Conservation (phyloP, 2,113 vertebrate species). For the Cygnus atratus region DNA sequence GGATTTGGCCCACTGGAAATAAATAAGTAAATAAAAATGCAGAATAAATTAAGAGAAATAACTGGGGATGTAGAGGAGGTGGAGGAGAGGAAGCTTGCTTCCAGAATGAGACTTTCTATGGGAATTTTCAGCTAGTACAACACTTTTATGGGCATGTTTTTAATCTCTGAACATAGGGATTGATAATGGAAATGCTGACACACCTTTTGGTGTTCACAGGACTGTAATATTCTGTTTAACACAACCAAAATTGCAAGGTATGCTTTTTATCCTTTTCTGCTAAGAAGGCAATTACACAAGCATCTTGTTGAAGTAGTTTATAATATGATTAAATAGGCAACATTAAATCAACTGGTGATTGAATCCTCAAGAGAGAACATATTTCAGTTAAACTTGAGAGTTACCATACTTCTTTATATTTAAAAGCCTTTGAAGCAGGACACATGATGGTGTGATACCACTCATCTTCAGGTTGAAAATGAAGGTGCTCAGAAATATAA, state of each 20-base stretch:
- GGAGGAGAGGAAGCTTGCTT: neutral
- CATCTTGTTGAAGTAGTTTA: conserved; percentile 61
- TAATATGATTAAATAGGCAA: conserved; percentile 73
- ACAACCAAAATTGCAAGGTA: conserved; percentile 68
- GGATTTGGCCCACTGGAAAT: neutral
- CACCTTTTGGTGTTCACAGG: conserved; percentile 36
- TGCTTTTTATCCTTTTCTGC: conserved; percentile 71
- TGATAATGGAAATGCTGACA: conserved; percentile 69
- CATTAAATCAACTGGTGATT: conserved; percentile 72
- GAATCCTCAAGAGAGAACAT: conserved; percentile 53
- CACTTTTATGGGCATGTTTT: conserved; percentile 31
- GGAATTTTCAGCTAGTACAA: conserved; percentile 27
- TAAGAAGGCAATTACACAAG: conserved; percentile 69
- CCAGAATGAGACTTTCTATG: neutral
- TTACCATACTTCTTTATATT: conserved; percentile 29
- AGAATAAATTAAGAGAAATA: neutral
- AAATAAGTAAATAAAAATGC: neutral
- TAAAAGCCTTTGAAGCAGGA: conserved; percentile 40
- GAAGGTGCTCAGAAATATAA: conserved; percentile 13
- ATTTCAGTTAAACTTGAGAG: conserved; percentile 43
- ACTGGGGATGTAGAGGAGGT: neutral
- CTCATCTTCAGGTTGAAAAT: conserved; percentile 27
- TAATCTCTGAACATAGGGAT: conserved; percentile 11
- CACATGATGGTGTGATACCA: neutral
- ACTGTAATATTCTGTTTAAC: conserved; percentile 60